A percentile compares a stretch with the other conserved stretches of the same genome.
phyloP scores from a whole-genome alignment of 2,113 vertebrate genomes.

The Seriola dumerili region DNA sequence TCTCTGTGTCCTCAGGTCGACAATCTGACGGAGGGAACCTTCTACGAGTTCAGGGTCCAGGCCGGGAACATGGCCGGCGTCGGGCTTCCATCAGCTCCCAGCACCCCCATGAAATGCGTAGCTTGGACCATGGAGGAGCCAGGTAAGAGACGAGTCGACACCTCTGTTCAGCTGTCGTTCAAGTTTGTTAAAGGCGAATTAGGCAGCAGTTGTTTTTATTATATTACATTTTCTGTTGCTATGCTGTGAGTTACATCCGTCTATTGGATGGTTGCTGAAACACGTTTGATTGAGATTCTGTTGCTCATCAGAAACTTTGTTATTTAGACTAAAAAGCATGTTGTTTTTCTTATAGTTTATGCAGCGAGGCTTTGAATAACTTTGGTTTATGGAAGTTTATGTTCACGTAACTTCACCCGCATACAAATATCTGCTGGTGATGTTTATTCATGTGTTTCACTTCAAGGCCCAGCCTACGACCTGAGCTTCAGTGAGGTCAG shows the following conservation, averaged over 20 bases:
- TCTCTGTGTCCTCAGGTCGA: constrained; percentile 85
- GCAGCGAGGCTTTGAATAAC: background rate
- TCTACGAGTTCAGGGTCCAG: constrained; percentile 93
- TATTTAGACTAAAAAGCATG: no score
- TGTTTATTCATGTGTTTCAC: background rate
- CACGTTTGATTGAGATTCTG: no score
- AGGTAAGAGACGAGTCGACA: constrained; percentile 78
- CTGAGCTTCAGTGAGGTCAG: constrained; percentile 94
- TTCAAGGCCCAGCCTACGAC: constrained; percentile 91
- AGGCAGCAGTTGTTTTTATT: no score
- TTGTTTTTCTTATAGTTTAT: no score
- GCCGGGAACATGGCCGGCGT: constrained; percentile 93
- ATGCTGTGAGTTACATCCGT: no score
- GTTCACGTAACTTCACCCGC: no score
- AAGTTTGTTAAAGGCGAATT: no score
- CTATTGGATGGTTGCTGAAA: no score
- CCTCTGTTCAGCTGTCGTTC: no score
- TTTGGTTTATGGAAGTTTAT: no score
- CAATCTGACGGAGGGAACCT: constrained; percentile 87
- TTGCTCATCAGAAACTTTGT: no score
- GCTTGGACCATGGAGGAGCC: constrained; percentile 94
- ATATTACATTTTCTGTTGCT: no score
- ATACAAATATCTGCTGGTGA: background rate
- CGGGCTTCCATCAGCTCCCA: constrained; percentile 91
- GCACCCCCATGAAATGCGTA: constrained; percentile 91